Base-by-base conservation (phyloP, 2,797 vertebrate species). In the Acanthurus tractus region DNA sequence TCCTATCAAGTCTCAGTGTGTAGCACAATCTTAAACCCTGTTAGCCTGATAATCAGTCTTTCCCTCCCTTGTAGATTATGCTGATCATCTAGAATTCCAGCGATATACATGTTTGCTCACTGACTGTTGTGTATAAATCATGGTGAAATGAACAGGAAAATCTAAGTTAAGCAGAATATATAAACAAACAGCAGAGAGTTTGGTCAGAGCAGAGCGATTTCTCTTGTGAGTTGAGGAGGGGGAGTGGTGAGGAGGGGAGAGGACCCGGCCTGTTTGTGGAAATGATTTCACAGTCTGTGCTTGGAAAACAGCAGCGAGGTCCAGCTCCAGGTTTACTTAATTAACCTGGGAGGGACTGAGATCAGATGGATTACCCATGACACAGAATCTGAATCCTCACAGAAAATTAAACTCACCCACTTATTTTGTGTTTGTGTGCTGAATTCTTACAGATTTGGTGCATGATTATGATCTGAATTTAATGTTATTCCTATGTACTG, bases 221-320 rank as follows among this genome's bases (percentile, higher is more conserved):
- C 53, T 63, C 23, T 14, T 55, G 42, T 71, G 54, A 70, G 15
- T 29, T 56, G 49, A 34, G 59, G 0, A 63, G 10, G 10, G 15
- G 29, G 34, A 6, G 6, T 22, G 20, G 8, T 2, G 20, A 14
- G 29, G 12, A 12, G 18, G 48, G 34, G 7, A 18, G 38, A 23
- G 18, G 13, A 36, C 40, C 29, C 3, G 14, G 54, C 25, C 34
- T 72, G 54, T 46, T 53, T 49, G 34, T 45, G 63, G 56, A 62
- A 50, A 76, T 74, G 78, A 74, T 54, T 78, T 70, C 65, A 74
- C 50, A 53, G 59, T 73, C 45, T 70, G 36, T 62, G 49, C 74
- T 62, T 57, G 25, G 56, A 74, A 64, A 75, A 78, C 48, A 53
- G 18, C 53, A 45, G 8, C 17, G 10, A 11, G 14, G 23, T 66